Evolutionary conservation across 1,140 invertebrate genomes (phyloP), one percentile per base, ranked within the genome.

Genomic region (Cherax destructor): DNA sequence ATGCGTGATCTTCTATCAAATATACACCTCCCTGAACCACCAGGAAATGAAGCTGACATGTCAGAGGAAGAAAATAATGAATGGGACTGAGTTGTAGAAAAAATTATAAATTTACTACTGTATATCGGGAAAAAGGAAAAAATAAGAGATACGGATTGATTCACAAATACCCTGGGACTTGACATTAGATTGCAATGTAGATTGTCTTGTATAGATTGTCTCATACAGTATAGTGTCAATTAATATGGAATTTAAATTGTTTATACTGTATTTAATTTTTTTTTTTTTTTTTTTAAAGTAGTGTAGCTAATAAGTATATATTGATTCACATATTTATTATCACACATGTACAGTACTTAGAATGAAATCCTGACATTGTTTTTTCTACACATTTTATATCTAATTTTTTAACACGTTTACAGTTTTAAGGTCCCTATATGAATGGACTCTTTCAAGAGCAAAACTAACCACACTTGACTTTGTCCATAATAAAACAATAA

Each of bases 1-100:
- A 97, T 97, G 96, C 94, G 97, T 30, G 96, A 97, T 93, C 94
- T 97, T 65, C 94, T 97, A 13, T 95, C 95, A 87, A 97, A 96
- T 93, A 96, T 97, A 76, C 95, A 96, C 65, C 94, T 96, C 49
- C 94, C 94, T 21, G 95, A 95, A 88, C 94, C 94, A n/a, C 92
- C 94, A 88, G 91, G 94, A 50, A 93, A 94, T 88, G 91, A 92
- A 6, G 94, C 93, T 13, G 94, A 94, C 79, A 94, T 94, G 80
- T 94, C 94, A 74, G 94, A 94, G 16, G 93, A 95, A 50, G 93
- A 92, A 24, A 94, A 94, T 65, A 93, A 94, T 74, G 93, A 92
- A 74, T 90, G 93, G 77, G 92, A 93, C 21, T 91, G 85, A 87
- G 18, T 30, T 83, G 18, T n/a, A 41, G 76, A 13, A 13, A 9